Percentiles rank a stretch among this genome's conserved stretches.
Conservation (phyloP, 2,888 invertebrate species). For the Drepana falcataria region DNA sequence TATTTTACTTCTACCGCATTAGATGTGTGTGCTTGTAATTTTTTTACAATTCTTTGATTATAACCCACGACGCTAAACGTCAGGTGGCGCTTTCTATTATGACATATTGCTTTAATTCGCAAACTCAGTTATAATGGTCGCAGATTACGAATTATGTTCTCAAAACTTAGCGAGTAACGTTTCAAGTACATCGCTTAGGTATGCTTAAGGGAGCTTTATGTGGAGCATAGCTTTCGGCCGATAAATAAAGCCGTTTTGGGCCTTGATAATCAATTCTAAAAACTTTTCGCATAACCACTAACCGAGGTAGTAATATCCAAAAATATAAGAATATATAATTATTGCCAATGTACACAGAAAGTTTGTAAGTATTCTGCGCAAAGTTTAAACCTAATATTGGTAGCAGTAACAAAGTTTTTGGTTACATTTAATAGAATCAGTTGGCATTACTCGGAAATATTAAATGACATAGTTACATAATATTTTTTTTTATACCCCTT, state of each 20-base stretch:
- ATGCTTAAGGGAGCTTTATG: slow-evolving; percentile 27
- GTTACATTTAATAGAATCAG: too few species aligned
- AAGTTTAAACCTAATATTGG: too few species aligned
- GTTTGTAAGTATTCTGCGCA: background rate
- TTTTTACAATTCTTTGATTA: slow-evolving; percentile 11
- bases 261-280: slow-evolving; percentile 37
- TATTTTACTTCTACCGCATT: too few species aligned
- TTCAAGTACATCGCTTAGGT: slow-evolving; percentile 17
- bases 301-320: background rate
- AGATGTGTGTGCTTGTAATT: background rate
- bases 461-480: too few species aligned
- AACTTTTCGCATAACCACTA: slow-evolving; percentile 24
- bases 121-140: slow-evolving; percentile 56
- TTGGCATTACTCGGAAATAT: too few species aligned
- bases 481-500: too few species aligned
- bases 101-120: slow-evolving; percentile 50
- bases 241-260: slow-evolving; percentile 38
- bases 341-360: background rate
- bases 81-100: slow-evolving; percentile 33
- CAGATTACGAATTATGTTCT: slow-evolving; percentile 46
- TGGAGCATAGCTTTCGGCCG: slow-evolving; percentile 29
- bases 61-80: slow-evolving; percentile 28
- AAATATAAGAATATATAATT: background rate
- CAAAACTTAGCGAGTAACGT: slow-evolving; percentile 36
- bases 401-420: background rate